phyloP scores from a whole-genome alignment of 2,113 vertebrate genomes.

The Corvus hawaiiensis region DNA sequence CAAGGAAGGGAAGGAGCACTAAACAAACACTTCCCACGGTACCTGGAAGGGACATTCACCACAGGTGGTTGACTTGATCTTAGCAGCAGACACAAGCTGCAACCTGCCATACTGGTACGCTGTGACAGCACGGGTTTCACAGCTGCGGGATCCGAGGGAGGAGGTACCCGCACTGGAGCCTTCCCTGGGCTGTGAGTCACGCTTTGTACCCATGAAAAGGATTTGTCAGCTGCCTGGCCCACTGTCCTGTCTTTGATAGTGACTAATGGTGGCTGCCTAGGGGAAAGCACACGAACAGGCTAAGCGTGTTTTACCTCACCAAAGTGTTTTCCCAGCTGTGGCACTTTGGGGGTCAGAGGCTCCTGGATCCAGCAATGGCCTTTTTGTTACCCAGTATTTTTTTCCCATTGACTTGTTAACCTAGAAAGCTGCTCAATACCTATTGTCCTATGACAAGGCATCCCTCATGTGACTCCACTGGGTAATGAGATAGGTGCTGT shows the following conservation, averaged over 20 bases:
- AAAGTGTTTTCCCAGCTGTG: background rate
- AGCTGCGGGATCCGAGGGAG: background rate
- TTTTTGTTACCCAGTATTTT: background rate
- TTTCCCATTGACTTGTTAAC: background rate
- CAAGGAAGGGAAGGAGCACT: background rate
- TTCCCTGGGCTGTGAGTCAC: constrained; percentile 8
- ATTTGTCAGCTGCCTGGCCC: constrained; percentile 8
- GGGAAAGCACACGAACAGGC: background rate
- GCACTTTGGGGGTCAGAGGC: background rate
- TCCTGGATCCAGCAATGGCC: background rate
- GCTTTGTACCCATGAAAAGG: background rate
- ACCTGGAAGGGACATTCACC: background rate
- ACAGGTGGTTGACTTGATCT: background rate
- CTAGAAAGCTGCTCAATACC: background rate
- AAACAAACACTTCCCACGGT: background rate
- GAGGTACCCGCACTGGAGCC: background rate
- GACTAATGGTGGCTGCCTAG: background rate
- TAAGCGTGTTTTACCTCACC: background rate
- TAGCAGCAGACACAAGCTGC: background rate
- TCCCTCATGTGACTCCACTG: background rate
- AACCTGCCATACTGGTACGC: background rate
- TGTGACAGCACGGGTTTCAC: background rate
- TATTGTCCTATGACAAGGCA: background rate
- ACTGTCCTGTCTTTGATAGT: constrained; percentile 7
- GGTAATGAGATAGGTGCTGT: background rate